A percentile compares a stretch with the other conserved stretches of the same genome.
Evolutionary conservation across 2,888 invertebrate genomes (phyloP).

Genomic region (Dasysyrphus albostriatus): DNA sequence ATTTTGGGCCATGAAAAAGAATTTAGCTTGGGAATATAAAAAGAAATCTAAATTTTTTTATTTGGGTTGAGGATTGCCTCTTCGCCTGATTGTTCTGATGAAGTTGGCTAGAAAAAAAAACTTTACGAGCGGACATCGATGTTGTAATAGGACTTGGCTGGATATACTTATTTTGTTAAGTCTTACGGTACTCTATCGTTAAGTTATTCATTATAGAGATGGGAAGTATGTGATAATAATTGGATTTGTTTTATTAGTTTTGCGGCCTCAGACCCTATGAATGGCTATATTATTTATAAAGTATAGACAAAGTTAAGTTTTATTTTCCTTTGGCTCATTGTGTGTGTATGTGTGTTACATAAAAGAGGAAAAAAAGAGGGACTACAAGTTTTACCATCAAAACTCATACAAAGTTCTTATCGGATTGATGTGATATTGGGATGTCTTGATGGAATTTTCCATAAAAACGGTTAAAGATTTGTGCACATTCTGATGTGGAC

Average conservation of each 20-base stretch:
- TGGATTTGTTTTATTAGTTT: constrained; percentile 68
- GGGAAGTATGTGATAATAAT: constrained; percentile 72
- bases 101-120: constrained; percentile 7
- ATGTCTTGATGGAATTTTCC: constrained; percentile 66
- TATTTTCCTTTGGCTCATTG: constrained; percentile 25
- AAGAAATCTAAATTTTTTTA: background rate
- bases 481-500: constrained; percentile 46
- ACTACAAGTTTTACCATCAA: constrained; percentile 58
- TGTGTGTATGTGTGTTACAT: constrained; percentile 7
- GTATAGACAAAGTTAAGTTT: constrained; percentile 29
- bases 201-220: constrained; percentile 71
- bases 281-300: background rate
- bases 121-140: constrained; percentile 54
- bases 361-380: background rate
- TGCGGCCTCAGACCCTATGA: background rate
- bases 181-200: constrained; percentile 18
- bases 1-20: constrained; percentile 66
- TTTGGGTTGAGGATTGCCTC: background rate
- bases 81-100: background rate
- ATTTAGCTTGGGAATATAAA: constrained; percentile 33
- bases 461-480: constrained; percentile 62
- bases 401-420: constrained; percentile 70
- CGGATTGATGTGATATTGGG: constrained; percentile 64
- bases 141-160: constrained; percentile 43
- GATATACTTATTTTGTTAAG: constrained; percentile 24